Conservation (phyloP, 2,888 invertebrate genomes). For the Machimus atricapillus region DNA sequence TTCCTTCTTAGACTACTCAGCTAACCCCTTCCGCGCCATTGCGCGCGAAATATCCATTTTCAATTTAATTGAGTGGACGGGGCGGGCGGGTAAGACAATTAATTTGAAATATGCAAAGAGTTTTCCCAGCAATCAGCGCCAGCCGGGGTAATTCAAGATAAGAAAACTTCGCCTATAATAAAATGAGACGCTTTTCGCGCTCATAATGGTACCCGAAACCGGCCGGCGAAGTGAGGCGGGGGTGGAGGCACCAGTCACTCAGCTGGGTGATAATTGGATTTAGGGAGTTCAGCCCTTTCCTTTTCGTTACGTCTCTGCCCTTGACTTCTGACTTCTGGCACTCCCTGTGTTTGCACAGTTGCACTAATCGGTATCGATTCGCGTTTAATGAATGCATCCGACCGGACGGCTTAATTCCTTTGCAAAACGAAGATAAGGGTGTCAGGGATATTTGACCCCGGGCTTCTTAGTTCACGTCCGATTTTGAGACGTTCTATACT, state of each 20-base stretch:
- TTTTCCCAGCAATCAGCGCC: background rate
- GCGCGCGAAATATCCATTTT: background rate
- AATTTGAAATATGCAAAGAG: background rate
- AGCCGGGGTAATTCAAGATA: background rate
- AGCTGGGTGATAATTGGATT: background rate
- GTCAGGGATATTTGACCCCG: background rate
- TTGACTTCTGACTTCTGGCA: background rate
- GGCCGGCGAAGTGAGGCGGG: background rate
- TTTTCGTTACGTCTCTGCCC: background rate
- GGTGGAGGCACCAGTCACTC: background rate
- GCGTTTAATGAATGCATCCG: background rate
- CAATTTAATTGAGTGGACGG: background rate
- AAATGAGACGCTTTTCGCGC: background rate
- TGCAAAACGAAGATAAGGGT: background rate
- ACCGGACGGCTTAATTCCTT: background rate
- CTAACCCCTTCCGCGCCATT: background rate
- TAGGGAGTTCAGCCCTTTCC: background rate
- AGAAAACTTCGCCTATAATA: background rate
- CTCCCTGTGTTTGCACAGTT: background rate
- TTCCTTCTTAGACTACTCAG: background rate
- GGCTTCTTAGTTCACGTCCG: background rate
- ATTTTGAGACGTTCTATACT: background rate
- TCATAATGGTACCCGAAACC: background rate
- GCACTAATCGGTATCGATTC: background rate
- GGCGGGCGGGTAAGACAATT: background rate